Conservation (phyloP, 2,888 invertebrate species). For the Ernsta delagoae region DNA sequence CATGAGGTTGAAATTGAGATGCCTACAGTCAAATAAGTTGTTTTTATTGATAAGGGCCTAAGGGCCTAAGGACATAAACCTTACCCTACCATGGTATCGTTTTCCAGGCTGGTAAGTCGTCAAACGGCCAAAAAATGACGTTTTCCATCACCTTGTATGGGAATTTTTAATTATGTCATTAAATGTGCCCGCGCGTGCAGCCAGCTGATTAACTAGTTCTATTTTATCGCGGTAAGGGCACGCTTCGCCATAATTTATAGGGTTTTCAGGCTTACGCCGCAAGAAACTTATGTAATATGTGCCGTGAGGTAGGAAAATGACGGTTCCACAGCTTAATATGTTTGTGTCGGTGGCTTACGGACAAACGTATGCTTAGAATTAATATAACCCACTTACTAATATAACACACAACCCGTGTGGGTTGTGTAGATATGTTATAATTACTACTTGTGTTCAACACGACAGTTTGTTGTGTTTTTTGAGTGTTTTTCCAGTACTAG, state of each 20-base stretch:
- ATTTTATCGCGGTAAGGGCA: conserved; percentile 64
- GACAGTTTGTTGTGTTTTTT: too few relatives aligned
- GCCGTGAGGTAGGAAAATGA: conserved; percentile 39
- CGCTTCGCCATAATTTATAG: conserved; percentile 70
- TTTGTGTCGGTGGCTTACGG: conserved; percentile 16
- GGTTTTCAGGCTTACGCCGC: conserved; percentile 47
- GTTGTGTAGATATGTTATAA: background rate
- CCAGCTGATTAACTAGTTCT: conserved; percentile 66
- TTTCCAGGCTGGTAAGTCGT: background rate
- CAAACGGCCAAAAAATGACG: conserved; percentile 59
- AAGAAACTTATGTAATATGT: conserved; percentile 50
- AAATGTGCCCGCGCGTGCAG: conserved; percentile 68
- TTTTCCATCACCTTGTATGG: conserved; percentile 62
- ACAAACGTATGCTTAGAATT: conserved; percentile 19
- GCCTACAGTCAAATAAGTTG: too few relatives aligned
- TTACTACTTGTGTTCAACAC: too few relatives aligned
- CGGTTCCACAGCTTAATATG: conserved; percentile 29
- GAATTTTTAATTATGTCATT: conserved; percentile 78
- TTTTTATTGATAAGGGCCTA: too few relatives aligned
- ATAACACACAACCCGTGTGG: too few relatives aligned
- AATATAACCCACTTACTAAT: conserved; percentile 23
- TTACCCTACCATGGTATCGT: too few relatives aligned
- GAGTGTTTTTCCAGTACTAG: background rate
- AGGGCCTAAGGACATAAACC: too few relatives aligned
- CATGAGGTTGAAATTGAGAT: too few relatives aligned